These are phyloP conservation scores for Zaprionus camerounensis DNA, from an alignment of 1,140 invertebrate species.

Conservation along the genomic window DNA sequence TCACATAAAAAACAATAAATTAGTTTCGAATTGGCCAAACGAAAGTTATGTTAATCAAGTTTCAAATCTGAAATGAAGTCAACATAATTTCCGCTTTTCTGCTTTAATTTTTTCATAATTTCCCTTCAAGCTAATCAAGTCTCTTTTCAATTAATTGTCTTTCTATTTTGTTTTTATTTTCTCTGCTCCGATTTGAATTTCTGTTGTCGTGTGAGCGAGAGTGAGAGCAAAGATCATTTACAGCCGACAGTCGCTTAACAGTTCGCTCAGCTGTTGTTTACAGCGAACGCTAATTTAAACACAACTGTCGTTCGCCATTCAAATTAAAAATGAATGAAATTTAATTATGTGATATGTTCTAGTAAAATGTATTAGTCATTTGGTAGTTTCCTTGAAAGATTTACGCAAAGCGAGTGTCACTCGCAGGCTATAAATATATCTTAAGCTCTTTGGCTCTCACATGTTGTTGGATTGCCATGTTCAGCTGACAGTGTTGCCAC, in stretches of 20 bases:
- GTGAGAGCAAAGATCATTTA: conserved; percentile 30
- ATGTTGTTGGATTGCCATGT: background rate
- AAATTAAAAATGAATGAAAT: conserved; percentile 11
- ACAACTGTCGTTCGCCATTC: background rate
- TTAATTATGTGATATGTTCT: background rate
- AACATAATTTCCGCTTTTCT: conserved; percentile 16
- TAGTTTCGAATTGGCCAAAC: conserved; percentile 7
- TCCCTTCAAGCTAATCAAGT: conserved; percentile 30
- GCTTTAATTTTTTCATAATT: conserved; percentile 26
- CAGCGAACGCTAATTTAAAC: conserved; percentile 3
- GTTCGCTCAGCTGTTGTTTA: conserved; percentile 13
- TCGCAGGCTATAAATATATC: conserved; percentile 25
- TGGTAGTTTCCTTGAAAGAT: background rate
- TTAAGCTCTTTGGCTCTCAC: background rate
- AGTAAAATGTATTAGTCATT: background rate
- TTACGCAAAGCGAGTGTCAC: conserved; percentile 27
- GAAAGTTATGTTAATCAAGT: conserved; percentile 17
- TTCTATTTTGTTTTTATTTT: conserved; percentile 28
- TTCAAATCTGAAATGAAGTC: conserved; percentile 12
- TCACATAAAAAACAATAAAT: conserved; percentile 23
- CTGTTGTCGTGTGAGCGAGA: conserved; percentile 11
- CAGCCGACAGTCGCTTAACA: conserved; percentile 7
- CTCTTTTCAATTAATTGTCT: conserved; percentile 23
- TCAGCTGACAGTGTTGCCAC: conserved; percentile 40
- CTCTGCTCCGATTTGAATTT: conserved; percentile 19